Conservation (phyloP, 2,113 vertebrate species). For the Hydrolagus affinis region DNA sequence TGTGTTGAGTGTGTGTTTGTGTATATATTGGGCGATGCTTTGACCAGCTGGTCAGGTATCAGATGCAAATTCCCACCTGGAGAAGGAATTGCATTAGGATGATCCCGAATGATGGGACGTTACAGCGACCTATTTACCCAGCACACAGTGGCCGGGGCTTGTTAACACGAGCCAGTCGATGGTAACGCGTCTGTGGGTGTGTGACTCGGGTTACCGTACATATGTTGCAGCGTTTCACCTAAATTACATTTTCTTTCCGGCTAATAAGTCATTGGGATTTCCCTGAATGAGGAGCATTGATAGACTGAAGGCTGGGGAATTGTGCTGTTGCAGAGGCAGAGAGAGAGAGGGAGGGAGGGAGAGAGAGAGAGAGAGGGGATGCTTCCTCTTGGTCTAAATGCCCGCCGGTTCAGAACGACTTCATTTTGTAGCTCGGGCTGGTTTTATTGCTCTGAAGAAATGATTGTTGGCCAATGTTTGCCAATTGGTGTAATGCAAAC, state of each 20-base stretch:
- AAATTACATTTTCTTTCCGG: neutral
- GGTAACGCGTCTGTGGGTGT: neutral
- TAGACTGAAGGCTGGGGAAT: conserved; percentile 11
- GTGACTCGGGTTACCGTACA: neutral
- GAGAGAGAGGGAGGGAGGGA: neutral
- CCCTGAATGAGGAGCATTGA: conserved; percentile 24
- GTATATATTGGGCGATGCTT: neutral
- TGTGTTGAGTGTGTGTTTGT: neutral
- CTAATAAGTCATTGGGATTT: neutral
- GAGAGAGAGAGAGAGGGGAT: neutral
- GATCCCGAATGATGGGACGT: neutral
- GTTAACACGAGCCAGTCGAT: too few species aligned
- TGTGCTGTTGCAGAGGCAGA: conserved; percentile 9
- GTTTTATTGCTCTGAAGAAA: neutral
- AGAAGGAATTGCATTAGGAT: neutral
- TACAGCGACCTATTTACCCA: too few species aligned
- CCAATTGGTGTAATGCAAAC: too few species aligned
- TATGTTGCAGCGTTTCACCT: neutral
- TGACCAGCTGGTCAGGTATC: too few species aligned
- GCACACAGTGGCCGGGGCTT: too few species aligned
- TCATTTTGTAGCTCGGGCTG: neutral
- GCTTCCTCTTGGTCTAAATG: conserved; percentile 28
- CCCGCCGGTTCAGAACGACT: neutral
- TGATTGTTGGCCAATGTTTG: neutral
- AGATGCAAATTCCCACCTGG: conserved; percentile 23